A percentile compares a stretch with the other conserved stretches of the same genome.
Evolutionary conservation across 2,888 invertebrate species (phyloP).

Genomic region (Sarcophaga rosellei): DNA sequence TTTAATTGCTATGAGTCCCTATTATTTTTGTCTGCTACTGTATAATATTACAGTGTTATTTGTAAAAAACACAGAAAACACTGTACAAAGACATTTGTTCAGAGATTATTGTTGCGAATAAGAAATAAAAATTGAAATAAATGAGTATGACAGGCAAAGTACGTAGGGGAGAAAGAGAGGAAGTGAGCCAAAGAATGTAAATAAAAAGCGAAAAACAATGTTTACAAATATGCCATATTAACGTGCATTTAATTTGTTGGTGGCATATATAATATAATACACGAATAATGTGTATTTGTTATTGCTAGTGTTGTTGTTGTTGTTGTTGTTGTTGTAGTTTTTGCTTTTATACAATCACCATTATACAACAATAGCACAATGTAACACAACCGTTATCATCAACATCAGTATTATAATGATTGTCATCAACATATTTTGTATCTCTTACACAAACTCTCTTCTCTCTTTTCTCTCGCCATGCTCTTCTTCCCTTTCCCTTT

Average conservation of each 20-base stretch:
- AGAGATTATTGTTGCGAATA: constrained; percentile 36
- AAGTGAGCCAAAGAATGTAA: neutral
- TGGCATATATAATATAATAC: constrained; percentile 35
- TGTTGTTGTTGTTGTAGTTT: too few relatives aligned
- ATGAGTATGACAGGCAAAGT: neutral
- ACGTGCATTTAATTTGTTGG: constrained; percentile 46
- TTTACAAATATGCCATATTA: constrained; percentile 57
- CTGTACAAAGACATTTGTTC: neutral
- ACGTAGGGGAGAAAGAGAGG: neutral
- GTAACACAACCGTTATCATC: neutral
- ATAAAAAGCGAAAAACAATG: constrained; percentile 19
- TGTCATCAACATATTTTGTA: constrained; percentile 26
- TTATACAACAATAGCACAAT: neutral
- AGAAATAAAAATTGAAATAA: constrained; percentile 34
- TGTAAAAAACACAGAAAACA: constrained; percentile 1
- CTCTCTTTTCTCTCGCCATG: too few relatives aligned
- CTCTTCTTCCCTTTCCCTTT: too few relatives aligned
- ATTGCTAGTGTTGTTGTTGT: too few relatives aligned
- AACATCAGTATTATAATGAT: neutral
- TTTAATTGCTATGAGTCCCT: neutral
- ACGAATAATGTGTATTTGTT: neutral
- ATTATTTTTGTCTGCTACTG: neutral
- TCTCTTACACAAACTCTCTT: constrained; percentile 3
- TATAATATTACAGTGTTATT: neutral
- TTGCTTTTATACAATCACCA: constrained; percentile 15